Conservation (phyloP, 2,113 vertebrate species). For the Merops nubicus region DNA sequence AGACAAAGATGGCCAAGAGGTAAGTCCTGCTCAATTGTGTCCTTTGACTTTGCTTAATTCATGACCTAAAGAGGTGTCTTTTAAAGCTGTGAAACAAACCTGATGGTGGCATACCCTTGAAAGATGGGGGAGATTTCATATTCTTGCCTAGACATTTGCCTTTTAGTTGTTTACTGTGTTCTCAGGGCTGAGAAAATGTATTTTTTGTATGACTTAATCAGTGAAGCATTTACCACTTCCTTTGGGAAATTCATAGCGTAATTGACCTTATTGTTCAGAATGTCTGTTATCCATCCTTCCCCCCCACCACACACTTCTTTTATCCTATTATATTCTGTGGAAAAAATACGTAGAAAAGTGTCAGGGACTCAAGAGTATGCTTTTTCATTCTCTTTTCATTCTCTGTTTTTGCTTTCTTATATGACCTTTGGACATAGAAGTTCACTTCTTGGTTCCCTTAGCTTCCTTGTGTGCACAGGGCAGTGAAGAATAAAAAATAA, state of each 20-base stretch:
- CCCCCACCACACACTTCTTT: background rate
- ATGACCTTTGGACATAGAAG: background rate
- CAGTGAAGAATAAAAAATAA: background rate
- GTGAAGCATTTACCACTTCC: background rate
- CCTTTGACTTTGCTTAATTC: background rate
- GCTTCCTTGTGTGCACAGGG: background rate
- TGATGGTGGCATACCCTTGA: background rate
- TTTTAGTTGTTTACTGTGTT: background rate
- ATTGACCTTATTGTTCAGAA: background rate
- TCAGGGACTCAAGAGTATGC: background rate
- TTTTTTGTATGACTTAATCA: background rate
- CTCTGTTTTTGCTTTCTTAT: background rate
- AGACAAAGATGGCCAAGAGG: conserved; percentile 85
- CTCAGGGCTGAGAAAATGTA: background rate
- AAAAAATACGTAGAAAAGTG: background rate
- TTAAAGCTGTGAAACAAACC: background rate
- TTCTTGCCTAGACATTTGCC: background rate
- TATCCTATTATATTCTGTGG: background rate
- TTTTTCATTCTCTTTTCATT: background rate
- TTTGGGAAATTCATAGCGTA: background rate
- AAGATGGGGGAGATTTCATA: background rate
- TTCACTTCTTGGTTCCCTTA: background rate
- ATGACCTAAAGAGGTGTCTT: background rate
- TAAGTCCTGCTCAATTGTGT: conserved; percentile 15
- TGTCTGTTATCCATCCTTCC: background rate